phyloP scores from a whole-genome alignment of 2,888 invertebrate genomes.

The Andrena fulva region DNA sequence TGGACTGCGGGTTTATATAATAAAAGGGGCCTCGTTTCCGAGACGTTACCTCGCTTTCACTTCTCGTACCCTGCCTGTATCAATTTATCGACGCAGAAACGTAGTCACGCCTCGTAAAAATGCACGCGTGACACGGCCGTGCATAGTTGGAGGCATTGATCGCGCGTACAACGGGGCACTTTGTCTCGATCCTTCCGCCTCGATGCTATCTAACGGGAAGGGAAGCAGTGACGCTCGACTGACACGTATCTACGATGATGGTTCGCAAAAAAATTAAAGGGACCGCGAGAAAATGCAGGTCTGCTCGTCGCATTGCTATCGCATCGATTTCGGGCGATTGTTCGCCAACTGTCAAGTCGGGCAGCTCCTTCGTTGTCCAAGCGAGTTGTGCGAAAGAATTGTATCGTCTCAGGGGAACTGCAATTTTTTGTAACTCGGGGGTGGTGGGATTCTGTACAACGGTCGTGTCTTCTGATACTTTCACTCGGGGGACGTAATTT shows the following conservation, averaged over 20 bases:
- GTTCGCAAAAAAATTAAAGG: background rate
- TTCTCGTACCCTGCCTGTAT: conserved; percentile 39
- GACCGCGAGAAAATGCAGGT: no score
- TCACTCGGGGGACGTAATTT: no score
- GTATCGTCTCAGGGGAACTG: no score
- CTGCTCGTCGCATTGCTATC: no score
- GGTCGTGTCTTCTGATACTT: no score
- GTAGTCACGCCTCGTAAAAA: conserved; percentile 28
- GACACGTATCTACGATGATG: background rate
- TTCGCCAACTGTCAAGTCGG: no score
- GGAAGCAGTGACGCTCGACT: background rate
- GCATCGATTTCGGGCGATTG: no score
- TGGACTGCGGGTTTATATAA: conserved; percentile 42
- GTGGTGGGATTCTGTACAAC: no score
- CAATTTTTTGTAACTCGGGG: no score
- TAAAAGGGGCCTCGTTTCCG: conserved; percentile 49
- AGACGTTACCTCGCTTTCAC: conserved; percentile 51
- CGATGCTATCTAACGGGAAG: conserved; percentile 1
- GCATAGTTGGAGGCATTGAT: conserved; percentile 11
- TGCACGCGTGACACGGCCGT: conserved; percentile 34
- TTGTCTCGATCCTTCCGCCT: conserved; percentile 15
- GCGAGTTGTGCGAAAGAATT: no score
- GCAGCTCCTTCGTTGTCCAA: no score
- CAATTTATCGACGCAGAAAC: conserved; percentile 41
- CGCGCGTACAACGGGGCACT: background rate